Conservation (phyloP, 2,888 invertebrate species). For the Oithona nana region DNA sequence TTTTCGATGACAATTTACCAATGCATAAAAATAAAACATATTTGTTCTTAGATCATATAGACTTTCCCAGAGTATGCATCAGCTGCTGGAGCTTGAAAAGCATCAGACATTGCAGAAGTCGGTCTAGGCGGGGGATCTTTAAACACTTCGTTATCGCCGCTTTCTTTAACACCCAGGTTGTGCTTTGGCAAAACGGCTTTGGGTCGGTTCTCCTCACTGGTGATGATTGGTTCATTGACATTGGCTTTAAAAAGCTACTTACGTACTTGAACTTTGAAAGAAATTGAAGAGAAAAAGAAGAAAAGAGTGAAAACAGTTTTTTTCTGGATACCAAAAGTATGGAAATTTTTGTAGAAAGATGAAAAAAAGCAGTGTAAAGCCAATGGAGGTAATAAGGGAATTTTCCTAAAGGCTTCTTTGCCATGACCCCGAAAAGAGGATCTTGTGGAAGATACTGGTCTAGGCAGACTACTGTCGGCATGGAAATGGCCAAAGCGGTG, state of each 20-base stretch:
- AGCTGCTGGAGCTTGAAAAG: not conserved
- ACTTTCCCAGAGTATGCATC: not conserved
- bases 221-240: no score
- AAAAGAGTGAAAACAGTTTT: not conserved
- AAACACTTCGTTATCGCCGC: not conserved
- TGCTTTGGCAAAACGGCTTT: not conserved
- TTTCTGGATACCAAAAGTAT: no score
- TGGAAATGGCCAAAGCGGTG: not conserved
- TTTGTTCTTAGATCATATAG: no score
- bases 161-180: not conserved
- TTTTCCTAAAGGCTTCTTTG: not conserved
- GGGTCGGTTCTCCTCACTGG: not conserved
- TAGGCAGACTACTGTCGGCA: not conserved
- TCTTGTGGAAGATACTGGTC: not conserved
- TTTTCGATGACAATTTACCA: no score
- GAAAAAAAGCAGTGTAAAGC: not conserved
- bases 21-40: no score
- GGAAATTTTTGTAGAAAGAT: not conserved
- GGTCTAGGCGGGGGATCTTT: not conserved
- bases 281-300: not conserved
- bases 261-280: no score
- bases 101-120: not conserved
- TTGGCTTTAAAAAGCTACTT: no score
- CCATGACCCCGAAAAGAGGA: not conserved
- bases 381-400: no score